Conservation (phyloP, 2,113 vertebrate species). For the Ammodytes dubius region DNA sequence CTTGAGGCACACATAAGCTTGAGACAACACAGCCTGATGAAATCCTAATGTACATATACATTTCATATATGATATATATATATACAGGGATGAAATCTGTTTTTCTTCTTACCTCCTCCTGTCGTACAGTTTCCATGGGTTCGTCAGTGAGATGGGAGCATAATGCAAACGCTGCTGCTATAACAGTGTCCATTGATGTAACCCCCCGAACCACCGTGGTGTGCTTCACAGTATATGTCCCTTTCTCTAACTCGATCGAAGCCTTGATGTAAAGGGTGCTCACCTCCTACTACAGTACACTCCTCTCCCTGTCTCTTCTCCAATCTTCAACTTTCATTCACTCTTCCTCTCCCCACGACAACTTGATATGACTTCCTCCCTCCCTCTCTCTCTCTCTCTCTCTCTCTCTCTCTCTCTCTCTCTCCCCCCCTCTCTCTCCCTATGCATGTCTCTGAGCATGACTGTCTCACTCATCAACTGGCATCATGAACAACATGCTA, state of each 20-base stretch:
- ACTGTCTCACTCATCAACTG: conserved; percentile 3
- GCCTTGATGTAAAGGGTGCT: neutral
- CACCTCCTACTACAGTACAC: neutral
- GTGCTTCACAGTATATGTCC: neutral
- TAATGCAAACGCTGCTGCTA: conserved; percentile 17
- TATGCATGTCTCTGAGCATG: neutral
- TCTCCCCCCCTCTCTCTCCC: neutral
- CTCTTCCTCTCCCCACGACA: conserved; percentile 35
- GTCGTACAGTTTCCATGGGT: conserved; percentile 46
- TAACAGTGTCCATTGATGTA: conserved; percentile 60
- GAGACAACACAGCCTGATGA: neutral
- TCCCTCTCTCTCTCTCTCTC: conserved; percentile 11
- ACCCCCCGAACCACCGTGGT: conserved; percentile 9
- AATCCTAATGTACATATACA: neutral
- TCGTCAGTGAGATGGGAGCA: conserved; percentile 22
- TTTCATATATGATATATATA: neutral
- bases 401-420: neutral
- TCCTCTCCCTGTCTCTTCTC: conserved; percentile 23
- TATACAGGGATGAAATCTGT: neutral
- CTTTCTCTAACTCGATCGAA: conserved; percentile 11
- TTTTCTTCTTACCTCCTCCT: conserved; percentile 64
- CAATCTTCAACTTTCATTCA: conserved; percentile 56
- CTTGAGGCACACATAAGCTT: neutral
- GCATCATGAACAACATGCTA: neutral
- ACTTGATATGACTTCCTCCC: conserved; percentile 35